These are phyloP conservation scores for Capitella teleta DNA, from an alignment of 1,140 invertebrate genomes.

Conservation along the genomic window DNA sequence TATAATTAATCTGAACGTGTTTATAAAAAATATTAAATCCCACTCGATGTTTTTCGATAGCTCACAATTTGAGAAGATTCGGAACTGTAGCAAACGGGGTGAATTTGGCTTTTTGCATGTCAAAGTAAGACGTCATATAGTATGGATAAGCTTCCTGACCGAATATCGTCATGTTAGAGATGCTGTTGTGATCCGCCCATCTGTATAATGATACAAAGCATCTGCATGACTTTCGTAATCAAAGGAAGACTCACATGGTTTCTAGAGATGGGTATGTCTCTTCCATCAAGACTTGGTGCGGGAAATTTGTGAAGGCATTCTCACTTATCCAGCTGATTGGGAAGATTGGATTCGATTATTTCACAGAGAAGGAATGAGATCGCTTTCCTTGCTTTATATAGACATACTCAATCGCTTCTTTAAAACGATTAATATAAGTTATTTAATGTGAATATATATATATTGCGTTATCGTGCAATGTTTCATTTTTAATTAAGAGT, in stretches of 20 bases:
- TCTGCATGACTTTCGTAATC: not conserved
- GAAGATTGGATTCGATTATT: not conserved
- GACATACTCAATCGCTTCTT: not conserved
- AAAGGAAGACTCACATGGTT: not conserved
- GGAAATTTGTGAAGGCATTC: slow-evolving; percentile 16
- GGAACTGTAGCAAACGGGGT: not conserved
- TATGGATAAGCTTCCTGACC: not conserved
- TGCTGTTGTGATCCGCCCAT: slow-evolving; percentile 11
- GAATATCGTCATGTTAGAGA: not conserved
- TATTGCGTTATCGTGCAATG: too few relatives aligned
- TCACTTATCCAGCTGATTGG: slow-evolving; percentile 2
- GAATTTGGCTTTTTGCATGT: not conserved
- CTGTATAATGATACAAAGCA: slow-evolving; percentile 11
- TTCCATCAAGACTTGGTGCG: slow-evolving; percentile 17
- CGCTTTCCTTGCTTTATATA: not conserved
- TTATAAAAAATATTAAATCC: not conserved
- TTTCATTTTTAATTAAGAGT: not conserved
- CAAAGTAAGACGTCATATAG: too few relatives aligned
- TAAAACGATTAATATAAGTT: not conserved
- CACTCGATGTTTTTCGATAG: not conserved
- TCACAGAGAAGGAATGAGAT: not conserved
- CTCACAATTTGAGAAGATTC: not conserved
- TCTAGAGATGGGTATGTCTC: slow-evolving; percentile 9
- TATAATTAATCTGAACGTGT: too few relatives aligned
- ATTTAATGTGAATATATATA: too few relatives aligned